Conservation (phyloP, 2,113 vertebrate species). For the Neotragus moschatus region DNA sequence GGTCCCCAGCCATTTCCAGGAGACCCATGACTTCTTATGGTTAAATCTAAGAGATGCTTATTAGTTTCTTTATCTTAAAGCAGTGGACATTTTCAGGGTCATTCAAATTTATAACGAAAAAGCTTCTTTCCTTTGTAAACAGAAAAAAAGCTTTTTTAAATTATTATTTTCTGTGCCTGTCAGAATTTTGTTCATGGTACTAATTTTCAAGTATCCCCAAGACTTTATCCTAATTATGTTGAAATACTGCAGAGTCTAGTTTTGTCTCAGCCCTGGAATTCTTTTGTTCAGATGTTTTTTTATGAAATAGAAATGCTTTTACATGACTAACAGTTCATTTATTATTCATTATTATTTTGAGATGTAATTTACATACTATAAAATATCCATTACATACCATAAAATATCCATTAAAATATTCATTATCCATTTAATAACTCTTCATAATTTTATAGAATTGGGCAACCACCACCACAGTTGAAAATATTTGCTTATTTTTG, state of each 20-base stretch:
- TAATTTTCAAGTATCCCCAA: not conserved
- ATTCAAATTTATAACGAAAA: not conserved
- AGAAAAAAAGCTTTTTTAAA: not conserved
- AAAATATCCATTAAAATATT: not conserved
- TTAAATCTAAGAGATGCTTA: not conserved
- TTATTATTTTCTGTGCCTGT: not conserved
- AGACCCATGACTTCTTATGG: not conserved
- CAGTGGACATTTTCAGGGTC: not conserved
- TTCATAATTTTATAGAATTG: not conserved
- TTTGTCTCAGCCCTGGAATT: not conserved
- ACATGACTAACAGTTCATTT: not conserved
- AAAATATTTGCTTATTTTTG: not conserved
- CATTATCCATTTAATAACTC: not conserved
- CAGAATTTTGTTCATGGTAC: not conserved
- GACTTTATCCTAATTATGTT: not conserved
- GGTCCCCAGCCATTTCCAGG: not conserved
- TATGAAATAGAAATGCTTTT: not conserved
- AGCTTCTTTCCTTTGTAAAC: not conserved
- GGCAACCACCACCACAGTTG: not conserved
- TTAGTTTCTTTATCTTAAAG: not conserved
- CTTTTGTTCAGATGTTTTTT: not conserved
- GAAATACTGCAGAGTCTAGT: not conserved
- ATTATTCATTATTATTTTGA: not conserved
- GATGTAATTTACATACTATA: not conserved
- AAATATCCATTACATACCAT: not conserved